Evolutionary conservation across 2,888 invertebrate genomes (phyloP), one percentile per base, ranked within the genome.

Genomic region (Stenodema calcarata): DNA sequence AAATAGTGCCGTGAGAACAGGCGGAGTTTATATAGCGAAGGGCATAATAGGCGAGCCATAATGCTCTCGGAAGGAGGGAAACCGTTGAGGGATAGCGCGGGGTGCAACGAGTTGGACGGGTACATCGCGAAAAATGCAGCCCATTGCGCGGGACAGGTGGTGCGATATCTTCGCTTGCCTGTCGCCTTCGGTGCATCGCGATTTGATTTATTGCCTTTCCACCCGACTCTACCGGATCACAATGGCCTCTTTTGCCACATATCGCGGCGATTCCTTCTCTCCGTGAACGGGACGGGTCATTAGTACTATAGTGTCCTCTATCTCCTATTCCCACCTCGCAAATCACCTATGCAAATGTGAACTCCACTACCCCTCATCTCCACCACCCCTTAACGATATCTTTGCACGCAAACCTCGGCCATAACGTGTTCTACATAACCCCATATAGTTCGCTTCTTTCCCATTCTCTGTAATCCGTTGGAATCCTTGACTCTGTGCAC

Each of bases 41-140:
- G 73, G 73, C 62, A 23, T 62, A 54, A 54, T 62, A 62, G 62
- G 27, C 54, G 54, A 54, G 18, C 44, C n/a, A 23, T 62, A 23
- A 18, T 18, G 23, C 23, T 9, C 23, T n/a, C 62, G 73, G 16
- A 27, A 23, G 27, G 54, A 47, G 27, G 80, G 80, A 27, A 27
- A 80, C 80, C 47, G 54, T 54, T 50, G 47, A 35, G 47, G 42
- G 23, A 44, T 12, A 27, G 27, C 79, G 50, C 80, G 50, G 80
- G 80, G 80, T 54, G 80, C 80, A 80, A 80, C 80, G 30, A 47
- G 80, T 79, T 79, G 79, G 47, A 79, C 79, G 79, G 79, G 79
- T 79, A 41, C 62, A 62, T 42, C 80, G 80, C 47, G 80, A 80
- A 80, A 80, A 80, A 80, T 50, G 54, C 54, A 80, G 11, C 1